Evolutionary conservation across 64 coral and sea anemone species (phyloP), one percentile per base, ranked within the genome.

Genomic region (Pocillopora damicornis): DNA sequence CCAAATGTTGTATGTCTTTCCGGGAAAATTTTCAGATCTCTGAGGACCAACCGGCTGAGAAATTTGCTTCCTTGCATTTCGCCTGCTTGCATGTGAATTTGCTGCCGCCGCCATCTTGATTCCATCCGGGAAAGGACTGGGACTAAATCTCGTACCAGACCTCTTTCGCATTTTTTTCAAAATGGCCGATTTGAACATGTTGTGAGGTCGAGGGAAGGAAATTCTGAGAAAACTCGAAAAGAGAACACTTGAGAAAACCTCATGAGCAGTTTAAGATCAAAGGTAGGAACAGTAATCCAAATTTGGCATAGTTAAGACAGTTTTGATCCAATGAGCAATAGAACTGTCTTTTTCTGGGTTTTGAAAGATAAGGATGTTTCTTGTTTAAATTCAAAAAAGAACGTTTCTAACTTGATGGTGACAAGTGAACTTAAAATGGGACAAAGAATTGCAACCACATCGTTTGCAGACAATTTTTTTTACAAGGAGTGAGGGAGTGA

Each of bases 11-110:
- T 96, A 96, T 14, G 42, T 86, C 60, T 56, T 74, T 59, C 65
- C 84, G 59, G 87, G 62, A 56, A 87, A 73, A 75, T 60, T 89
- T 12, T 90, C 83, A 2, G 87, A 78, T n/a, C 80, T 92, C 64
- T 90, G 76, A 35, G 94, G 94, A 59, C 94, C 94, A 26, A 88
- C 63, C 34, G 94, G 87, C 37, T 90, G 79, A 37, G 67, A 83
- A 90, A 96, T 87, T 73, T 96, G 94, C 80, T 90, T 92, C 61
- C 94, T 96, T 87, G 94, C 94, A 80, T 84, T 93, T 57, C 61
- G 74, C 35, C 16, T 0, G 0, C 15, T 17, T 13, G 71, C 64
- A 34, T 61, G 74, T 58, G 17, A 5, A 1, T 20, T 17, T 13
- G 71, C 64, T 13, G 30, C 23, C 26, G 61, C 23, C 51, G 74